Conservation (phyloP, 2,888 invertebrate species). For the Drosophila nigritarsus region DNA sequence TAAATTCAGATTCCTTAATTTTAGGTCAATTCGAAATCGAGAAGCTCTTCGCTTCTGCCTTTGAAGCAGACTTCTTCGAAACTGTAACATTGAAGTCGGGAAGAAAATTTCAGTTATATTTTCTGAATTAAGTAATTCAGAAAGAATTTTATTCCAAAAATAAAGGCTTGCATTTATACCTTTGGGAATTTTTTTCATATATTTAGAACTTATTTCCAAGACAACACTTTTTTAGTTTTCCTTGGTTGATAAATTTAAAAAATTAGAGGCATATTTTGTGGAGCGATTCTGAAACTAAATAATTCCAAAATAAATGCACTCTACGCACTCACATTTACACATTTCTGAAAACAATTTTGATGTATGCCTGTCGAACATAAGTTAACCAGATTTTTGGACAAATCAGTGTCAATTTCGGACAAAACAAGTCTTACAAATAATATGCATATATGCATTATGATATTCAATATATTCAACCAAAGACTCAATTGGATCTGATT, state of each 20-base stretch:
- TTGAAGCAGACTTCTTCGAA: too few relatives aligned
- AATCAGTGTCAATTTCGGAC: neutral
- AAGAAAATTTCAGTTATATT: too few relatives aligned
- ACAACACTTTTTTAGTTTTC: fast-evolving
- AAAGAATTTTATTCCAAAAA: too few relatives aligned
- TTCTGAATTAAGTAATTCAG: too few relatives aligned
- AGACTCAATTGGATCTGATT: neutral
- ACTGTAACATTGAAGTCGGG: too few relatives aligned
- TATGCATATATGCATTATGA: neutral
- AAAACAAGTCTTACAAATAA: neutral
- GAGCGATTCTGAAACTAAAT: neutral
- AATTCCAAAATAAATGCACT: neutral
- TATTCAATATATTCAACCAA: neutral
- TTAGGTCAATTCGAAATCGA: neutral
- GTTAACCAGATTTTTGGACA: too few relatives aligned
- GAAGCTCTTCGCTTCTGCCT: too few relatives aligned
- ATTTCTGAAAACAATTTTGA: neutral
- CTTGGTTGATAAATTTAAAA: neutral
- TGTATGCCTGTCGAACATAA: too few relatives aligned
- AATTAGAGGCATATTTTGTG: neutral
- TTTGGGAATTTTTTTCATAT: neutral
- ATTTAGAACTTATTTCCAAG: neutral
- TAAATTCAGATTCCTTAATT: neutral
- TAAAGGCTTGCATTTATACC: too few relatives aligned
- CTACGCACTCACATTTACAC: too few relatives aligned